Percentiles rank a stretch among this genome's conserved stretches.
phyloP scores from a whole-genome alignment of 2,888 invertebrate genomes.

The Agonopterix alstromeriana region DNA sequence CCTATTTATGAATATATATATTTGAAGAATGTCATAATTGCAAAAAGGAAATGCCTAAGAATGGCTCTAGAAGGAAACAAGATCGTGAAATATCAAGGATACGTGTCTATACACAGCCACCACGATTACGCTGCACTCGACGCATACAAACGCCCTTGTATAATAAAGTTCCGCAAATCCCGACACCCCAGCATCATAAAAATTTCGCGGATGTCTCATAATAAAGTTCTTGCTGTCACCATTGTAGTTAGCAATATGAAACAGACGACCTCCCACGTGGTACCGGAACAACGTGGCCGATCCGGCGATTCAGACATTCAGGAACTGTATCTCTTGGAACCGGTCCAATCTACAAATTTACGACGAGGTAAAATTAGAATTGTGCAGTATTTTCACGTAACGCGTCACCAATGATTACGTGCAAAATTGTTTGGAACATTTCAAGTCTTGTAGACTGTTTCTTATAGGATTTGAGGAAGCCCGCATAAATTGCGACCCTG shows the following conservation, averaged over 20 bases:
- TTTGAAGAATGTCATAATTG: too few relatives aligned
- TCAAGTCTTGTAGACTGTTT: conserved; percentile 1
- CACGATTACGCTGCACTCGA: too few relatives aligned
- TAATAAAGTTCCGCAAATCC: background rate
- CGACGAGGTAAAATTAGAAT: conserved; percentile 56
- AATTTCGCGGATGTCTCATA: conserved; percentile 18
- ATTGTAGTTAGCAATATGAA: conserved; percentile 30
- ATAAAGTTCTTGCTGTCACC: conserved; percentile 36
- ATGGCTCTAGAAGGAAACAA: too few relatives aligned
- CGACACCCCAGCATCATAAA: conserved; percentile 3
- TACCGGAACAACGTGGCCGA: conserved; percentile 31
- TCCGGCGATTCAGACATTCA: conserved; percentile 11
- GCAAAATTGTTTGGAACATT: conserved; percentile 25
- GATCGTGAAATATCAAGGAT: too few relatives aligned
- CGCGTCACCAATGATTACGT: conserved; percentile 38
- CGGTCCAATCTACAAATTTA: conserved; percentile 55
- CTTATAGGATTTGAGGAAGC: conserved; percentile 18
- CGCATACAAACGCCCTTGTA: background rate
- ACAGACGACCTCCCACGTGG: conserved; percentile 42
- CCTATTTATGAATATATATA: too few relatives aligned
- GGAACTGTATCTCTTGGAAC: conserved; percentile 40
- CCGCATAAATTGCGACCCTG: conserved; percentile 39
- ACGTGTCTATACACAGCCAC: too few relatives aligned
- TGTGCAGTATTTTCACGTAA: conserved; percentile 41
- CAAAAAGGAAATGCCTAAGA: too few relatives aligned